Percentiles rank a stretch among this genome's conserved stretches.
phyloP scores from a whole-genome alignment of 2,113 vertebrate genomes.

The Peucedramus taeniatus region DNA sequence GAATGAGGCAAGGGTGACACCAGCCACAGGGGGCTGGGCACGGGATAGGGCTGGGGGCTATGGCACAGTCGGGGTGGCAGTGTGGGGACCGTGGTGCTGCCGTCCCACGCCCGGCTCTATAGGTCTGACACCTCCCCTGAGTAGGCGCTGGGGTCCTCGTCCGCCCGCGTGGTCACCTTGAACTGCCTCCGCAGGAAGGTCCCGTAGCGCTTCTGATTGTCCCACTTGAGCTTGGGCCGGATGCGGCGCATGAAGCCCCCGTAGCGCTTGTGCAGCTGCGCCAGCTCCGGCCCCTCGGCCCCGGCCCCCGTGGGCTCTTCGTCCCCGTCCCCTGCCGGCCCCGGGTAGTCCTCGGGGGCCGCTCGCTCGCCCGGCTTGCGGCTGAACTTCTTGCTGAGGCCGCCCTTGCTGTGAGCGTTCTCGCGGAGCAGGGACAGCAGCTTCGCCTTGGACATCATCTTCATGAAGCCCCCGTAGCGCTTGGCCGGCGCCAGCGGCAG shows the following conservation, averaged over 20 bases:
- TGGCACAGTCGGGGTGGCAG: background rate
- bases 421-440: constrained; percentile 71
- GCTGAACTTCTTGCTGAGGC: constrained; percentile 66
- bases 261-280: constrained; percentile 92
- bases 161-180: constrained; percentile 86
- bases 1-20: background rate
- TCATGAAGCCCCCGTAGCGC: constrained; percentile 81
- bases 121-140: constrained; percentile 73
- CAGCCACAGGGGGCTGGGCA: background rate
- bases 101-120: constrained; percentile 21
- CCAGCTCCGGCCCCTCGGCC: constrained; percentile 48
- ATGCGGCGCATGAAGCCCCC: constrained; percentile 94
- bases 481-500: constrained; percentile 55
- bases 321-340: background rate
- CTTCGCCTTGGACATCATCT: constrained; percentile 78
- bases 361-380: constrained; percentile 65
- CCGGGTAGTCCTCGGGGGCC: background rate
- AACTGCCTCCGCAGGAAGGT: constrained; percentile 93
- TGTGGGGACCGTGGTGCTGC: background rate
- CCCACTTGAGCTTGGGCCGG: constrained; percentile 93
- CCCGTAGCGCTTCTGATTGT: constrained; percentile 93
- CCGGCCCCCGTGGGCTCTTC: constrained; percentile 21
- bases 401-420: constrained; percentile 64
- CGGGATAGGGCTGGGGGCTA: background rate
- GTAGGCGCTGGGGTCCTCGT: constrained; percentile 81